Evolutionary conservation across 2,113 vertebrate species (phyloP).

Genomic region (Urocitellus parryii): DNA sequence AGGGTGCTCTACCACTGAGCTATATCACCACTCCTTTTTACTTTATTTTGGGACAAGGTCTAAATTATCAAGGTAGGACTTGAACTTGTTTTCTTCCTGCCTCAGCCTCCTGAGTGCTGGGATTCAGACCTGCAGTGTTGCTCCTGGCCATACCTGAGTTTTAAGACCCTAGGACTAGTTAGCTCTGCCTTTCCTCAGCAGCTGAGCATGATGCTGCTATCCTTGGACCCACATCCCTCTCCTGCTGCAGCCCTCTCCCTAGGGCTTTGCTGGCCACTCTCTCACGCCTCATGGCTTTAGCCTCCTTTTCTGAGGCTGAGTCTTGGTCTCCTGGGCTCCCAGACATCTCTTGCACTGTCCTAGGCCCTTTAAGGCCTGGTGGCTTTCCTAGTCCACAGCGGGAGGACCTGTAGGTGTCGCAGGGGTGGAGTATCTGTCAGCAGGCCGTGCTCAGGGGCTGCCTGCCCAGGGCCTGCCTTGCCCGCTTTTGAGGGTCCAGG

Average conservation of each 20-base stretch:
- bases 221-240: accelerated
- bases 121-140: no score
- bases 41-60: not conserved
- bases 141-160: not conserved
- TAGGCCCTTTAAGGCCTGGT: not conserved
- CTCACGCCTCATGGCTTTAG: not conserved
- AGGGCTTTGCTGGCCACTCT: not conserved
- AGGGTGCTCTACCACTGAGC: not conserved
- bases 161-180: not conserved
- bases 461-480: not conserved
- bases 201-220: not conserved
- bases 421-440: not conserved
- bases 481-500: not conserved
- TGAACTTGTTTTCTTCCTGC: not conserved
- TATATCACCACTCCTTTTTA: not conserved
- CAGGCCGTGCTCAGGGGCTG: no score
- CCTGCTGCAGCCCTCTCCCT: not conserved
- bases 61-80: not conserved
- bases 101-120: not conserved
- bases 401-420: no score
- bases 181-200: not conserved
- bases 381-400: not conserved
- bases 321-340: no score
- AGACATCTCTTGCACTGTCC: not conserved
- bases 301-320: not conserved